These are phyloP conservation scores for Crossaster papposus DNA, from an alignment of 53 echinoderm and acorn worm genomes.

Conservation along the genomic window DNA sequence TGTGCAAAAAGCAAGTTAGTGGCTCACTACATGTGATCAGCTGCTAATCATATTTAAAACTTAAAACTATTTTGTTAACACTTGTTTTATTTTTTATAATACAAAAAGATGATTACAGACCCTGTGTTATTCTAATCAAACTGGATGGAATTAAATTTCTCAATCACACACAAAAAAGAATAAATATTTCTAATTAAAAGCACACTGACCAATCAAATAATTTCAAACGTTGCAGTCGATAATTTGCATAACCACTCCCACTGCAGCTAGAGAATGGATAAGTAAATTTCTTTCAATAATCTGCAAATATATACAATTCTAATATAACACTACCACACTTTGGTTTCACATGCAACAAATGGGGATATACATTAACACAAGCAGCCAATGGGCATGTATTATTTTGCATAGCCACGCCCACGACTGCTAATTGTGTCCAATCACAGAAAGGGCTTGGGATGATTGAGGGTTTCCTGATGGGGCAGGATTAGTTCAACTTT, in stretches of 20 bases:
- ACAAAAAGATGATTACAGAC: neutral
- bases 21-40: neutral
- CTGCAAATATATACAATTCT: neutral
- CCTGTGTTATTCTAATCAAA: neutral
- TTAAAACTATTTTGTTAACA: neutral
- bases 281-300: neutral
- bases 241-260: neutral
- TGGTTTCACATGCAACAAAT: neutral
- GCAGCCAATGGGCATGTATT: constrained; percentile 25
- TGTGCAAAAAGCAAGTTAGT: constrained; percentile 22
- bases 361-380: neutral
- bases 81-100: neutral
- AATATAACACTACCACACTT: constrained; percentile 4
- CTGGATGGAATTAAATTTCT: neutral
- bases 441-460: constrained; percentile 93
- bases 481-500: constrained; percentile 68
- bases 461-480: constrained; percentile 70
- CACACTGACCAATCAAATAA: neutral
- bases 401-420: constrained; percentile 39
- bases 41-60: neutral
- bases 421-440: constrained; percentile 7
- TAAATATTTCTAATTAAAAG: neutral
- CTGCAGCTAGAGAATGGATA: neutral
- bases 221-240: neutral
- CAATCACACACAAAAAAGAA: neutral